A percentile compares a stretch with the other conserved stretches of the same genome.
These are phyloP conservation scores for Polia nebulosa DNA, from an alignment of 2,888 invertebrate species.

Conservation along the genomic window DNA sequence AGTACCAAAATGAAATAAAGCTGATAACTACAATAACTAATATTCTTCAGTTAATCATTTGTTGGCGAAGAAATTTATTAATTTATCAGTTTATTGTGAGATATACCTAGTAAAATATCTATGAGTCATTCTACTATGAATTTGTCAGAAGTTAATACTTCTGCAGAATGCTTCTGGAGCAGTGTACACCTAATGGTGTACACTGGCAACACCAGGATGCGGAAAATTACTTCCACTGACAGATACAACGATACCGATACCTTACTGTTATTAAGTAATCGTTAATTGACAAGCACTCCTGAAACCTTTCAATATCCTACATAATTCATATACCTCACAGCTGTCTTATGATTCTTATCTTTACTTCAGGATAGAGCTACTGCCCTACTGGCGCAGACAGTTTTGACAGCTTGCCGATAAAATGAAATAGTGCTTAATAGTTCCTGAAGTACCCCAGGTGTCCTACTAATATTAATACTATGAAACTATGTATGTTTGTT, in stretches of 20 bases:
- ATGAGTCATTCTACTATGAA: not conserved
- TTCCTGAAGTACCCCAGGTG: not conserved
- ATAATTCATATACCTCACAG: conserved; percentile 26
- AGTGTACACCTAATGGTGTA: no score
- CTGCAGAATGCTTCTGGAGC: no score
- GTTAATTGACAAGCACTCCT: conserved; percentile 20
- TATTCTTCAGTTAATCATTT: not conserved
- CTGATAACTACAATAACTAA: not conserved
- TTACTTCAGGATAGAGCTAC: not conserved
- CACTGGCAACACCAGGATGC: not conserved
- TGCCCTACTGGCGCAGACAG: not conserved
- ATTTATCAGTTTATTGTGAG: not conserved
- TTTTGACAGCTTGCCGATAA: conserved; percentile 25
- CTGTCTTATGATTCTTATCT: conserved; percentile 20
- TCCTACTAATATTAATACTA: not conserved
- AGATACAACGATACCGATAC: not conserved
- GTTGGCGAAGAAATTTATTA: not conserved
- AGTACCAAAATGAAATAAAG: not conserved
- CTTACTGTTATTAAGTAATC: conserved; percentile 13
- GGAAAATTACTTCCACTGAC: conserved; percentile 8
- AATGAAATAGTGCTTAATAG: conserved; percentile 15
- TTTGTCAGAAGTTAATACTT: conserved; percentile 3
- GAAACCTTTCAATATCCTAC: conserved; percentile 25
- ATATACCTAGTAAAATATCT: not conserved
- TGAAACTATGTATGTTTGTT: not conserved